Evolutionary conservation across 2,888 invertebrate species (phyloP).

Genomic region (Caenorhabditis sp.): DNA sequence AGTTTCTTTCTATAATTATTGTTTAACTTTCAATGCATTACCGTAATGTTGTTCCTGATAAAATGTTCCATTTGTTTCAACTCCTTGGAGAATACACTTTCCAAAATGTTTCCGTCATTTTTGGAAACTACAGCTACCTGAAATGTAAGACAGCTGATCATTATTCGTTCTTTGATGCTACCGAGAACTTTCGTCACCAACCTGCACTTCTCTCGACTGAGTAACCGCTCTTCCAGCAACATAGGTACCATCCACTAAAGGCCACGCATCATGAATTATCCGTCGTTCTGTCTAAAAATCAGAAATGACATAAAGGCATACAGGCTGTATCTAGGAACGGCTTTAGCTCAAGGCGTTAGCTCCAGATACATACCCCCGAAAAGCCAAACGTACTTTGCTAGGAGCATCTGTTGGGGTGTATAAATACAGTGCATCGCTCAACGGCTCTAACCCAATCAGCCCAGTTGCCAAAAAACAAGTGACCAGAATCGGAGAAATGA

Average conservation of each 20-base stretch:
- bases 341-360: too few species aligned
- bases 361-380: too few species aligned
- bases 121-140: conserved; percentile 90
- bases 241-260: conserved; percentile 74
- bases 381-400: conserved; percentile 67
- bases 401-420: conserved; percentile 80
- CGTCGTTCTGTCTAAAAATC: conserved; percentile 65
- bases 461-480: conserved; percentile 70
- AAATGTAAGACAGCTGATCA: too few species aligned
- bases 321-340: too few species aligned
- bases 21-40: too few species aligned
- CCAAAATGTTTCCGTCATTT: conserved; percentile 90
- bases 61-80: conserved; percentile 73
- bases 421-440: conserved; percentile 79
- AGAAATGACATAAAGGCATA: not conserved
- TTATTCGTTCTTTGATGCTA: not conserved
- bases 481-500: conserved; percentile 71
- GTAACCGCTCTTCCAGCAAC: conserved; percentile 78
- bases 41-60: conserved; percentile 75
- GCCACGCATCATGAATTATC: conserved; percentile 76
- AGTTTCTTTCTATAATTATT: not conserved
- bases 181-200: conserved; percentile 10
- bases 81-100: conserved; percentile 85
- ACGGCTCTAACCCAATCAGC: conserved; percentile 68
- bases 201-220: conserved; percentile 76